Conservation (phyloP, 2,888 invertebrate genomes). For the Ischnus inquisitorius region DNA sequence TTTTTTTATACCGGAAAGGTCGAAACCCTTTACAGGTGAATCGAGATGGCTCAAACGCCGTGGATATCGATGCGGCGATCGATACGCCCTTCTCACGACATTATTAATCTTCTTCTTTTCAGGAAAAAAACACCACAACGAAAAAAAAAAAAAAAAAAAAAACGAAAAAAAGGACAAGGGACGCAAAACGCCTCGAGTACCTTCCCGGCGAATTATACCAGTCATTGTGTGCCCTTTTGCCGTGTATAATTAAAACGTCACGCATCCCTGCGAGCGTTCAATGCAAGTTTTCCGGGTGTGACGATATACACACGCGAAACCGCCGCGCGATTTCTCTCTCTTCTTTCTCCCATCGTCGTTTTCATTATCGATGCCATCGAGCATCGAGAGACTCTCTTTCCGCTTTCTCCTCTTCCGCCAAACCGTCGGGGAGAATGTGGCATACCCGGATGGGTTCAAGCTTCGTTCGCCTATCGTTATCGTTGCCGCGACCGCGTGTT, state of each 20-base stretch:
- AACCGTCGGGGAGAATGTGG: neutral
- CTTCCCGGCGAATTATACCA: slow-evolving; percentile 64
- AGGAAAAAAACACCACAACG: slow-evolving; percentile 21
- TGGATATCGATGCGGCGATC: slow-evolving; percentile 40
- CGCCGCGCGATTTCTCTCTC: slow-evolving; percentile 40
- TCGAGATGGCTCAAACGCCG: neutral
- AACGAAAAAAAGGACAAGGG: slow-evolving; percentile 40
- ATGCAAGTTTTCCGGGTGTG: slow-evolving; percentile 62
- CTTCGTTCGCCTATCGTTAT: slow-evolving; percentile 58
- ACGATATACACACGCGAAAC: neutral
- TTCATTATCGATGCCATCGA: slow-evolving; percentile 66
- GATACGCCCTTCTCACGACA: slow-evolving; percentile 4
- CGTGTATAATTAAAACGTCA: slow-evolving; percentile 70
- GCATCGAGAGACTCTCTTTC: slow-evolving; percentile 1
- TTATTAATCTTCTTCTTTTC: slow-evolving; percentile 66
- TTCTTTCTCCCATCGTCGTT: slow-evolving; percentile 61
- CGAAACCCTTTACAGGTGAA: slow-evolving; percentile 40
- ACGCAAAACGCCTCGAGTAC: slow-evolving; percentile 60
- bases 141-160: slow-evolving; percentile 1
- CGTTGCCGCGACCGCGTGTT: slow-evolving; percentile 37
- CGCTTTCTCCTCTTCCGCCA: slow-evolving; percentile 3
- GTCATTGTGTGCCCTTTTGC: slow-evolving; percentile 67
- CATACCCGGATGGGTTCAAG: slow-evolving; percentile 19
- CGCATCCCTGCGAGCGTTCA: slow-evolving; percentile 67
- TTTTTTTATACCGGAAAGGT: slow-evolving; percentile 22